These are phyloP conservation scores for Cabera pusaria DNA, from an alignment of 2,888 invertebrate species.

Conservation along the genomic window DNA sequence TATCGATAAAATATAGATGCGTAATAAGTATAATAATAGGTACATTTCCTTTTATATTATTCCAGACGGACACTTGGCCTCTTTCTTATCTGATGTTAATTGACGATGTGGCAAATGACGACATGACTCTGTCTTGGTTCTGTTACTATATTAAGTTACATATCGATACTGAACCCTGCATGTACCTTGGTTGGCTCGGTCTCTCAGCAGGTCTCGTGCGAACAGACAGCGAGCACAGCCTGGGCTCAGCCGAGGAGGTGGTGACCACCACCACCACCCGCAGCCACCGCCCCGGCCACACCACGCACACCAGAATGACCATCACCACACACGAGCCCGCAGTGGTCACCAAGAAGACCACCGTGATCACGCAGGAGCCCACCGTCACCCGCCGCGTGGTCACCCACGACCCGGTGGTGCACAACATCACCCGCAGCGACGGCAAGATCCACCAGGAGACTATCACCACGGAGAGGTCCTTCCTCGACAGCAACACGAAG, in stretches of 20 bases:
- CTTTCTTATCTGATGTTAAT: too few relatives aligned
- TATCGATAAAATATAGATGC: too few relatives aligned
- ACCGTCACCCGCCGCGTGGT: constrained; percentile 9
- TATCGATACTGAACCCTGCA: too few relatives aligned
- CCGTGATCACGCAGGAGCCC: constrained; percentile 15
- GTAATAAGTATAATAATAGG: too few relatives aligned
- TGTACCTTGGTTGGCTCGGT: too few relatives aligned
- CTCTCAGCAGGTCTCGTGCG: constrained; percentile 53
- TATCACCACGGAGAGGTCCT: constrained; percentile 75
- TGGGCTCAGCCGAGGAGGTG: constrained; percentile 63
- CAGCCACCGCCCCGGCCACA: constrained; percentile 44
- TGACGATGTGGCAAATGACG: too few relatives aligned
- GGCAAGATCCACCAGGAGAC: constrained; percentile 12
- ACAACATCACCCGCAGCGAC: constrained; percentile 7
- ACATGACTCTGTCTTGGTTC: too few relatives aligned
- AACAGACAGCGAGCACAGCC: constrained; percentile 71
- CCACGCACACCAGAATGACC: constrained; percentile 28
- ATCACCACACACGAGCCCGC: constrained; percentile 32
- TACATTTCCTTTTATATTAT: too few relatives aligned
- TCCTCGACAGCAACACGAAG: constrained; percentile 87
- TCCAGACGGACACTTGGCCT: too few relatives aligned
- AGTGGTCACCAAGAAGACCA: constrained; percentile 27
- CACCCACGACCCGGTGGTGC: constrained; percentile 22
- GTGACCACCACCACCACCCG: constrained; percentile 45
- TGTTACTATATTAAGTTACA: too few relatives aligned